Base-by-base conservation (phyloP, 2,888 invertebrate species). In the Calameuta pallipes region DNA sequence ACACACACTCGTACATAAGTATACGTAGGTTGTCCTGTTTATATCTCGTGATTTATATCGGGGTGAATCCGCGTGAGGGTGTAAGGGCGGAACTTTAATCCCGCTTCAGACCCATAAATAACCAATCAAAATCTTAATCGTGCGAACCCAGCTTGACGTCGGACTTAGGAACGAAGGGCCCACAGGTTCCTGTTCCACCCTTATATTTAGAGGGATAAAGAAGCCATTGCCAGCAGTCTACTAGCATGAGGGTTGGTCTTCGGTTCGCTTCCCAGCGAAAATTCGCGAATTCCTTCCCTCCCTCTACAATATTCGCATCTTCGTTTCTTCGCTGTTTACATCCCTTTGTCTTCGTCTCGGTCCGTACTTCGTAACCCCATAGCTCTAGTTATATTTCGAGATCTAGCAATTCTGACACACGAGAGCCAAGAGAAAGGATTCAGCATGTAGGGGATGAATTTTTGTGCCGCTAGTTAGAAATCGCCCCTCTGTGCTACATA, bases 81-180 rank as follows among this genome's bases (percentile, higher is more conserved):
- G 23, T 2, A 56, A 56, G 56, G 56, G 56, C 56, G 56, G 56
- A 23, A 71, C 73, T 78, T 78, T 76, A 80, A 81, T 80, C 81
- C 78, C 56, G 71, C 68, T 74, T 70, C 41, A 69, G 75, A 69
- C 68, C 77, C 74, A 82, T 82, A 82, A 82, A 82, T 82, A 82
- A 82, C 79, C 79, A 82, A 82, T 82, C 80, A 74, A 79, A 80
- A 74, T 79, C 79, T 68, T 80, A 80, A 82, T 80, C 82, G 79
- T 75, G 77, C 78, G 75, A 75, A 36, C 56, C 75, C 36, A 68
- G 79, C 75, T 33, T 77, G 34, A 30, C 69, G 69, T 71, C 31
- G 71, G 31, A 71, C 71, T 71, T 34, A 23, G 71, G 31, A 71
- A 31, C 71, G 13, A 31, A 31, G 31, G 13, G 71, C 31, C 13